Conservation (phyloP, 2,797 vertebrate genomes). For the Tragopan temminckii region DNA sequence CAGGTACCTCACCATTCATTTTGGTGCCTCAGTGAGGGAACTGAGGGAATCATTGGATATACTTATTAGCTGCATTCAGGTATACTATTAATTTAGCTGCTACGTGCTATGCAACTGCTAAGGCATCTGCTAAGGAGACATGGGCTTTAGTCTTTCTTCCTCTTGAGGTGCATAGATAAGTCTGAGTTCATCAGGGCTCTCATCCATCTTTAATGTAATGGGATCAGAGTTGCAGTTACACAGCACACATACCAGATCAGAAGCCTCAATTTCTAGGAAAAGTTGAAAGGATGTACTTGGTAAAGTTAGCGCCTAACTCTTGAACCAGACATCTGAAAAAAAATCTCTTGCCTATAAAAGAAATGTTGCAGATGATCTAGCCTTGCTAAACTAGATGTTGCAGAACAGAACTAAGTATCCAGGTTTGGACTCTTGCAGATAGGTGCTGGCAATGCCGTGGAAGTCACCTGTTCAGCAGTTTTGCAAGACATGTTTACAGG, state of each 20-base stretch:
- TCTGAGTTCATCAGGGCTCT: neutral
- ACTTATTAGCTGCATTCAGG: neutral
- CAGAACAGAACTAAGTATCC: neutral
- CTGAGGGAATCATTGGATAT: rapidly evolving
- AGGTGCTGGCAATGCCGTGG: neutral
- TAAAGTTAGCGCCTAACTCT: rapidly evolving
- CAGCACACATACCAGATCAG: neutral
- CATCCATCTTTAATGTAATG: rapidly evolving
- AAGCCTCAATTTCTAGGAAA: neutral
- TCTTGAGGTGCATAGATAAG: neutral
- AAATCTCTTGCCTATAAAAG: neutral
- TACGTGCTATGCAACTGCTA: neutral
- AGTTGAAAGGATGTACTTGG: neutral
- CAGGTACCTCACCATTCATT: neutral
- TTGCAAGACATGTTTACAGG: neutral
- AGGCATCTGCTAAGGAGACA: neutral
- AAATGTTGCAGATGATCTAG: neutral
- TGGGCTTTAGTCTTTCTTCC: neutral
- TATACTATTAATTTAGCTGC: neutral
- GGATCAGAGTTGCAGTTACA: neutral
- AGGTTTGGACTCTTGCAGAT: neutral
- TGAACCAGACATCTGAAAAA: neutral
- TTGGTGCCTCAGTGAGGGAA: neutral
- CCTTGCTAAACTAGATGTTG: neutral
- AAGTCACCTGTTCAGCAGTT: neutral